Evolutionary conservation across 2,797 vertebrate genomes (phyloP).

Genomic region (Furcifer pardalis): DNA sequence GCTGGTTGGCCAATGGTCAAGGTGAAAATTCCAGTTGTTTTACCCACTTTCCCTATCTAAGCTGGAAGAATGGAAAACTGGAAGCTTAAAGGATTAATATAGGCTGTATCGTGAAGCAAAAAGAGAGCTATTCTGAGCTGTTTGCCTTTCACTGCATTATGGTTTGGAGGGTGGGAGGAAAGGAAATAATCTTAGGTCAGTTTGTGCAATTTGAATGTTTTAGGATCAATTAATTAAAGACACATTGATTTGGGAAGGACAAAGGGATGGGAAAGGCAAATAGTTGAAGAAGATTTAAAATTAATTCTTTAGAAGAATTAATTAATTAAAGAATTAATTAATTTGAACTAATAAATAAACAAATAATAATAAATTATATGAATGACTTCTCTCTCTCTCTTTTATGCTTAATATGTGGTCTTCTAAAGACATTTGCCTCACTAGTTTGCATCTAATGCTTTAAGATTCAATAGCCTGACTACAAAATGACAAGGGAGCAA

Average conservation of each 20-base stretch:
- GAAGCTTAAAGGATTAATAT: not conserved
- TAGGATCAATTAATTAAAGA: not conserved
- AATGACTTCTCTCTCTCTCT: not conserved
- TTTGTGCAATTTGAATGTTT: not conserved
- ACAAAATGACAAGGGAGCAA: too few relatives aligned
- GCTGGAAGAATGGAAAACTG: not conserved
- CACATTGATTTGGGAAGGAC: too few relatives aligned
- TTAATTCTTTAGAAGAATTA: too few relatives aligned
- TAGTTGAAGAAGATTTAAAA: too few relatives aligned
- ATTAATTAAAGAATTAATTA: too few relatives aligned
- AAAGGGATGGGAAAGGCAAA: too few relatives aligned
- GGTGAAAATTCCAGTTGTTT: not conserved
- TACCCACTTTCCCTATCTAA: not conserved
- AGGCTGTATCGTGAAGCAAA: not conserved
- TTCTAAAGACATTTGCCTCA: not conserved
- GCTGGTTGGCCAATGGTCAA: not conserved
- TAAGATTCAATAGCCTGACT: too few relatives aligned
- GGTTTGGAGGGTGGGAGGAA: not conserved
- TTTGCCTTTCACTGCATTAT: not conserved
- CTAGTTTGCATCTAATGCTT: not conserved
- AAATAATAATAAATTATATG: too few relatives aligned
- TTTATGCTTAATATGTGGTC: not conserved
- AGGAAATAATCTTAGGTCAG: not conserved
- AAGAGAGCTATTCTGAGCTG: not conserved
- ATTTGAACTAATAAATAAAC: too few relatives aligned